Conservation (phyloP, 2,888 invertebrate species). For the Deilephila porcellus region DNA sequence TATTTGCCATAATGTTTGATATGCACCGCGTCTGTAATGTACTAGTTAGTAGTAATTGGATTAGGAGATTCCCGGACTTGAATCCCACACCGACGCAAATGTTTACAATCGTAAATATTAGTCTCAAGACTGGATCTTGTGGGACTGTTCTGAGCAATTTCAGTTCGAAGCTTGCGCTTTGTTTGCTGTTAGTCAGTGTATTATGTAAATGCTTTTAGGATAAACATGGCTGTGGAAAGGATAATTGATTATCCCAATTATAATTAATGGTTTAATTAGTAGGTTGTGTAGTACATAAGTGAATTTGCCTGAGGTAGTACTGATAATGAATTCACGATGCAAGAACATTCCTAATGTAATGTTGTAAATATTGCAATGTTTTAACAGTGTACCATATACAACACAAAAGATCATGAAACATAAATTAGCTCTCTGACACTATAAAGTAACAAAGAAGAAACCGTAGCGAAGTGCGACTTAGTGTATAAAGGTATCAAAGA, state of each 20-base stretch:
- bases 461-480: slow-evolving; percentile 18
- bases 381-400: background rate
- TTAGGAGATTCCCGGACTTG: slow-evolving; percentile 16
- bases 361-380: too few relatives aligned
- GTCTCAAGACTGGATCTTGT: slow-evolving; percentile 12
- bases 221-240: background rate
- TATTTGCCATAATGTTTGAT: slow-evolving; percentile 1
- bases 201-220: background rate
- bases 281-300: too few relatives aligned
- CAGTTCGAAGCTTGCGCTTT: background rate
- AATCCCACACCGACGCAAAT: background rate
- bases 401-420: background rate
- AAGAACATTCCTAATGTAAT: too few relatives aligned
- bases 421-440: background rate
- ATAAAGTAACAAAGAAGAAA: slow-evolving; percentile 1
- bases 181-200: slow-evolving; percentile 9
- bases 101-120: slow-evolving; percentile 19
- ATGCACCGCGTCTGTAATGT: slow-evolving; percentile 1
- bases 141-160: slow-evolving; percentile 19
- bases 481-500: slow-evolving; percentile 29
- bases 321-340: too few relatives aligned
- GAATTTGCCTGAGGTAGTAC: too few relatives aligned
- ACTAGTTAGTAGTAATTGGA: slow-evolving; percentile 19
- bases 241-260: too few relatives aligned
- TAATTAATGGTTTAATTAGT: too few relatives aligned